Evolutionary conservation across 2,888 invertebrate species (phyloP), one percentile per base, ranked within the genome.

Genomic region (Anaspis maculata): DNA sequence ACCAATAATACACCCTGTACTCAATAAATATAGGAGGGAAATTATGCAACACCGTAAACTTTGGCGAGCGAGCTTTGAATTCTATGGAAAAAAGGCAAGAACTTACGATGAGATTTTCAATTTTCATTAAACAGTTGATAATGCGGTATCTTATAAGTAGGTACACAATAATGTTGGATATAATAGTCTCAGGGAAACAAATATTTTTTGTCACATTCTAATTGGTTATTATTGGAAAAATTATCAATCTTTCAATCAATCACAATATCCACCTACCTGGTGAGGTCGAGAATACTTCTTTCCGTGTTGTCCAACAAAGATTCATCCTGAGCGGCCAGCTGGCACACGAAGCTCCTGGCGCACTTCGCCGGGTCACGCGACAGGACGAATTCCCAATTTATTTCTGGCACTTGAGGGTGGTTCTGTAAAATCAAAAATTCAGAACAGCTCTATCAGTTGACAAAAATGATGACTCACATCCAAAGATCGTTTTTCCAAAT

Each of bases 291-390:
- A 37, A 67, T 58, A 21, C 44, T 49, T 34, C 45, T 47, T 42
- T 63, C 62, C 11, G 57, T 56, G 21, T 45, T 37, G 7, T 46
- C 47, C 19, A 62, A 48, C 26, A 52, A 37, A 22, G 52, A 40
- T 16, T 48, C 46, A 3, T 61, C 47, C 15, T 55, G 54, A 3
- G 64, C 59, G 2, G 64, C 59, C 15, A 66, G 44, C 45, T 68
- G 65, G 36, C 70, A 70, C 19, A 68, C 56, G 43, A 66, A 67
- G 49, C 67, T 68, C 32, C 65, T 52, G 1, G 65, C 64, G 42
- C 70, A 70, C 23, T 64, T 62, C n/a, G 61, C 59, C 6, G 64
- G 64, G 45, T 70, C 70, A 32, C 63, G 52, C 13, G 55, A 45
- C 21, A 68, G 42, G 5, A 65, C 54, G 19, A 42, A 37, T 27